Evolutionary conservation across 2,797 vertebrate genomes (phyloP), one percentile per base, ranked within the genome.

Genomic region (Graptemys geographica): DNA sequence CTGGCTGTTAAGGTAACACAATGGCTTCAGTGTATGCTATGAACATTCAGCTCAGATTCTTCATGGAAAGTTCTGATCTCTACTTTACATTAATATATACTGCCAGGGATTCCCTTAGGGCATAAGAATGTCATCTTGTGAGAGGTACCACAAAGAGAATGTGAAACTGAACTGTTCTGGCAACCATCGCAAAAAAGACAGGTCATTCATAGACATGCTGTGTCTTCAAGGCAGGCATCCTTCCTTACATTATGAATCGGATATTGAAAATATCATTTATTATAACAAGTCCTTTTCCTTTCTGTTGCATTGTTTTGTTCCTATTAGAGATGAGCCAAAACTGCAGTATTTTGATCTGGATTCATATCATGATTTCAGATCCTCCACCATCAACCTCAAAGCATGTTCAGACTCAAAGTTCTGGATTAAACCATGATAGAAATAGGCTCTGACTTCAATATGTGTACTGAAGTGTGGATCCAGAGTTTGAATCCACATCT

Each of bases 121-220:
- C 90, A 83, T 33, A 49, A 92, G 78, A 82, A 44, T 56, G 80
- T 88, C 80, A 78, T 88, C 33, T 86, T 94, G 23, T 74, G 59
- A 90, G 13, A 0, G 0, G 83, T 31, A 59, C 41, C 80, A 79
- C 11, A 62, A 51, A 92, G 12, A 55, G 19, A 56, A 31, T 33
- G 8, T 94, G 88, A 95, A 94, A 56, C 25, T 82, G 78, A 96
- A 11, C 19, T 87, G 21, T 51, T 87, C 59, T 92, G 56, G 31
- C 62, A 95, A 33, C n/a, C 11, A 16, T 44, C 62, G 62, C 18
- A 90, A 3, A 84, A 41, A 84, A 57, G 83, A 57, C 37, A 74
- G 5, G 33, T 85, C 8, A 89, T 37, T 88, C 41, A 62, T 79
- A 81, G 9, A 47, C 55, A 85, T 87, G 85, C 25, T 53, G 4